Base-by-base conservation (phyloP, 1,140 invertebrate species). In the Octopus sinensis region DNA sequence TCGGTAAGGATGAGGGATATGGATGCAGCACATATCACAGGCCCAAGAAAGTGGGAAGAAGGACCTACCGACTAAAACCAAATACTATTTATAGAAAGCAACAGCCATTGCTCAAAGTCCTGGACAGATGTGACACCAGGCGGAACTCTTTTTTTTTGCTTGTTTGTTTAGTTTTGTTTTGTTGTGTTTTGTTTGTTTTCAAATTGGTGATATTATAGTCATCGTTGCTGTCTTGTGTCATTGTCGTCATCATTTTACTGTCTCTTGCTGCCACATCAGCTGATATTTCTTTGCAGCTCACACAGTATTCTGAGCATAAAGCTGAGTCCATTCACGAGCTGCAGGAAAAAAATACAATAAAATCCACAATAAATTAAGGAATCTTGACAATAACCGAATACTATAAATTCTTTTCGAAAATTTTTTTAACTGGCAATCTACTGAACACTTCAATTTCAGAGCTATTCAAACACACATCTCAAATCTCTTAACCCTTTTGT, bases 11-110 rank as follows among this genome's bases (percentile, higher is more conserved):
- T n/a, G 5, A 12, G 68, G 30, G 68, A 73, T 13, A 73, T 13
- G 13, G 9, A 73, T 13, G 13, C 17, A 17, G 13, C 68, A 73
- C 17, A 73, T 13, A n/a, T 73, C 5, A 73, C 17, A 73, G 56
- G 56, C 9, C 9, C 17, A 17, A 62, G 56, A 62, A 62, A 62
- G 56, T 12, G 56, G 17, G 56, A 62, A 3, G 68, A 13, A 73
- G 13, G 68, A 23, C 17, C 5, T 13, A 23, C 9, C 7, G 13
- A 73, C 68, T 73, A 73, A 73, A 17, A 73, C 68, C 68, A 17
- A 73, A n/a, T 73, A n/a, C 68, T 73, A 73, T 73, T 17, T 13
- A 73, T 73, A 73, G 68, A 23, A 73, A 73, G 68, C 68, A 73
- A 73, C 68, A 73, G 68, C 30, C 68, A 73, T 73, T 17, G 68